Evolutionary conservation across 2,113 vertebrate species (phyloP).

Genomic region (Rana temporaria): DNA sequence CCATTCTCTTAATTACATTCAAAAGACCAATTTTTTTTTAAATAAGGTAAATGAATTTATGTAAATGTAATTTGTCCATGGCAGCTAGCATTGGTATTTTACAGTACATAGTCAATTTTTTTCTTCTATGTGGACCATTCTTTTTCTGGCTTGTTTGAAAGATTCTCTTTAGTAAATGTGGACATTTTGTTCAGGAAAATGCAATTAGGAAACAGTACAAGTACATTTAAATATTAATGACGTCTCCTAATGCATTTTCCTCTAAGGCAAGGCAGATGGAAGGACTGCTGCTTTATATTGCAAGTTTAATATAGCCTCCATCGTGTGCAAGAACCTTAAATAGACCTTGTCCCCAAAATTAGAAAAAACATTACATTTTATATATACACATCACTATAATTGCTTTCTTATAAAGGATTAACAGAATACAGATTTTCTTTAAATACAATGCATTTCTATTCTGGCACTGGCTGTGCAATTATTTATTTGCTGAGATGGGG

Average conservation of each 20-base stretch:
- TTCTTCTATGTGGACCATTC: background rate
- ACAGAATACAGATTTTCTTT: background rate
- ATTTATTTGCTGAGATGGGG: background rate
- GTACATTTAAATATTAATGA: conserved; percentile 55
- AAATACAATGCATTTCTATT: conserved; percentile 17
- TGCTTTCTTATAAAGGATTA: background rate
- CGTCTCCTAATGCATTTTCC: conserved; percentile 42
- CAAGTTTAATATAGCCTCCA: conserved; percentile 21
- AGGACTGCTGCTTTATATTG: conserved; percentile 21
- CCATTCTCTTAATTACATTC: background rate
- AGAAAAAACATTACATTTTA: too few species aligned
- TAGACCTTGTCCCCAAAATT: too few species aligned
- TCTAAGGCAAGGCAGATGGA: conserved; percentile 49
- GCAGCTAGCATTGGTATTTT: background rate
- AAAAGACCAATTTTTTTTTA: background rate
- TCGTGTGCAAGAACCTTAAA: background rate
- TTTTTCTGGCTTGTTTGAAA: background rate
- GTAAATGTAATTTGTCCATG: background rate
- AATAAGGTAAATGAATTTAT: background rate
- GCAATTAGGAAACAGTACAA: conserved; percentile 47
- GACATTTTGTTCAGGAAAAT: conserved; percentile 52
- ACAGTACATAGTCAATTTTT: conserved; percentile 11
- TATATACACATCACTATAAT: too few species aligned
- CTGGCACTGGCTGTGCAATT: background rate
- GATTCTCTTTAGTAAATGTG: conserved; percentile 35